Percentiles rank a stretch among this genome's conserved stretches.
Conservation (phyloP, 2,113 vertebrate genomes). For the Lepidothrix coronata region DNA sequence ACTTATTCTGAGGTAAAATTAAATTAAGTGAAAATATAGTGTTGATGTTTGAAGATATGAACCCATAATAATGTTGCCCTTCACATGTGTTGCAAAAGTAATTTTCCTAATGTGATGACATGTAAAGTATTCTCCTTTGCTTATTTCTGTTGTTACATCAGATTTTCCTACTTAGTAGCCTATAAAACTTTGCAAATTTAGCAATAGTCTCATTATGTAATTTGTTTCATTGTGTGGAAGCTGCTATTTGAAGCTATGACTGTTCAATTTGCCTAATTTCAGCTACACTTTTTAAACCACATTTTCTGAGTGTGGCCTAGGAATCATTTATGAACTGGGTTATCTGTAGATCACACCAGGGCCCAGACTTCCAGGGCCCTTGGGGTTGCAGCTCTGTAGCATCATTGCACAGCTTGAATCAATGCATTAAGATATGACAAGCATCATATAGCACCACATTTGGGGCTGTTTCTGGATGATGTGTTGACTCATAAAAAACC, state of each 20-base stretch:
- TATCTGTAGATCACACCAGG: neutral
- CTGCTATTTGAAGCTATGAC: neutral
- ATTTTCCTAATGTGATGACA: constrained; percentile 3
- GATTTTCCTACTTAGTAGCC: constrained; percentile 6
- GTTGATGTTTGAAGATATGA: neutral
- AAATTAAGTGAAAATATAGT: neutral
- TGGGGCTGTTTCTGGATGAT: neutral
- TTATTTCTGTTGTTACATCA: constrained; percentile 11
- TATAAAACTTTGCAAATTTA: constrained; percentile 36
- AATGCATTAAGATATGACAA: neutral
- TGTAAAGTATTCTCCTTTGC: neutral
- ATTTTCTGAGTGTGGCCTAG: neutral
- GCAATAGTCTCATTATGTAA: neutral
- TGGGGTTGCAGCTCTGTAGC: neutral
- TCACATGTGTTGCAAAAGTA: neutral
- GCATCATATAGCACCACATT: neutral
- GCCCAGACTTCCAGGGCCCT: neutral
- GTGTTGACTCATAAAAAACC: neutral
- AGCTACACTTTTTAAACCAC: neutral
- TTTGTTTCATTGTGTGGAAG: constrained; percentile 35
- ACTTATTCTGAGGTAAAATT: constrained; percentile 6
- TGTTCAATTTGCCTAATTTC: neutral
- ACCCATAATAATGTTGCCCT: neutral
- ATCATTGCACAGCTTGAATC: neutral
- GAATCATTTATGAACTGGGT: neutral